These are phyloP conservation scores for Apostichopus japonicus DNA, from an alignment of 35 echinoderm and acorn worm genomes.

Conservation along the genomic window DNA sequence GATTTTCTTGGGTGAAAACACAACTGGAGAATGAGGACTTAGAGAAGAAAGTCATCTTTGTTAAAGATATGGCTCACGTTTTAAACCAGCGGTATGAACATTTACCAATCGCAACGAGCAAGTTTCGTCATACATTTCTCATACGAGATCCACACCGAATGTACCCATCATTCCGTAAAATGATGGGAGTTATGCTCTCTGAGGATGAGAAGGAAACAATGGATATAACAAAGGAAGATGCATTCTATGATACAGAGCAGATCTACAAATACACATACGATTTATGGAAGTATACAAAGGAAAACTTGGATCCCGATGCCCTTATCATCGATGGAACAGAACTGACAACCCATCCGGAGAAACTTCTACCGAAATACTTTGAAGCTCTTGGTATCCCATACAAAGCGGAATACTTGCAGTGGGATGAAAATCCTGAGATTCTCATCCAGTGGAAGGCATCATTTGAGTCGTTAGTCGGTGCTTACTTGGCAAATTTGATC, in stretches of 20 bases:
- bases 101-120: background rate
- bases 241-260: background rate
- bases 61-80: conserved; percentile 72
- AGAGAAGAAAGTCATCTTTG: conserved; percentile 40
- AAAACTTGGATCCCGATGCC: conserved; percentile 30
- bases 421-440: conserved; percentile 40
- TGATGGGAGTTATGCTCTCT: background rate
- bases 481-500: background rate
- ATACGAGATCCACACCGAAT: conserved; percentile 58
- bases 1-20: conserved; percentile 51
- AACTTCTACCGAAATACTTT: conserved; percentile 63
- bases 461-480: background rate
- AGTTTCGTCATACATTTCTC: conserved; percentile 64
- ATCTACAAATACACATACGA: conserved; percentile 58
- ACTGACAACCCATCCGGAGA: conserved; percentile 32
- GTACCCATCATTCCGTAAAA: conserved; percentile 53
- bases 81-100: conserved; percentile 28
- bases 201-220: background rate
- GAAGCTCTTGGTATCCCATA: conserved; percentile 61
- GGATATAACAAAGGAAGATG: background rate
- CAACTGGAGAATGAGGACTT: conserved; percentile 41
- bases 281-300: conserved; percentile 61
- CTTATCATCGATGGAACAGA: conserved; percentile 66
- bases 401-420: conserved; percentile 30
- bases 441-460: conserved; percentile 34